These are phyloP conservation scores for Balearica regulorum DNA, from an alignment of 2,797 vertebrate genomes.

Conservation along the genomic window DNA sequence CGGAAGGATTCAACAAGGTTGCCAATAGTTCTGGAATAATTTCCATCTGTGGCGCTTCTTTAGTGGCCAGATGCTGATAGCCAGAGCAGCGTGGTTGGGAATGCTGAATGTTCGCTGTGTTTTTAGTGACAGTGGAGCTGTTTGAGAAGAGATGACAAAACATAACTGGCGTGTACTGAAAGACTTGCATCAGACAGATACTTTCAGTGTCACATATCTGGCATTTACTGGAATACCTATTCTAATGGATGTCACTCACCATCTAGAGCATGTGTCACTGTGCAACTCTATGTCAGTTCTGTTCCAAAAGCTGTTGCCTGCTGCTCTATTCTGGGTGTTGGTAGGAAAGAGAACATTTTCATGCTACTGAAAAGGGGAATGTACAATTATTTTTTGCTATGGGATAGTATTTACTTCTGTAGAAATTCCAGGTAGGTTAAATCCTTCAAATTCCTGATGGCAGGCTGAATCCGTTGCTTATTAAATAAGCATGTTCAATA, in stretches of 20 bases:
- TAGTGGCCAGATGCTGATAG: background rate
- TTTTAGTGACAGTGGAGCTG: slow-evolving; percentile 14
- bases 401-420: background rate
- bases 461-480: background rate
- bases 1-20: background rate
- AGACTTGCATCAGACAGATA: slow-evolving; percentile 37
- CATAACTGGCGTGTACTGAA: background rate
- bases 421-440: background rate
- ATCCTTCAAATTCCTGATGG: background rate
- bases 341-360: background rate
- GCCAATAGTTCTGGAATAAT: background rate
- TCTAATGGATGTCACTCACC: slow-evolving; percentile 59
- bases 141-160: slow-evolving; percentile 49
- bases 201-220: slow-evolving; percentile 43
- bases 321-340: background rate
- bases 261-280: background rate
- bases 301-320: slow-evolving; percentile 28
- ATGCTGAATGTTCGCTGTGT: background rate
- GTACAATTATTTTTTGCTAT: background rate
- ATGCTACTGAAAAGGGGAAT: background rate
- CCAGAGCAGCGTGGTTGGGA: background rate
- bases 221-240: slow-evolving; percentile 52
- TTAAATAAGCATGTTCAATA: background rate
- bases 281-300: background rate
- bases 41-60: background rate